These are phyloP conservation scores for Rhadinocentrus ornatus DNA, from an alignment of 2,797 vertebrate genomes.

Conservation along the genomic window DNA sequence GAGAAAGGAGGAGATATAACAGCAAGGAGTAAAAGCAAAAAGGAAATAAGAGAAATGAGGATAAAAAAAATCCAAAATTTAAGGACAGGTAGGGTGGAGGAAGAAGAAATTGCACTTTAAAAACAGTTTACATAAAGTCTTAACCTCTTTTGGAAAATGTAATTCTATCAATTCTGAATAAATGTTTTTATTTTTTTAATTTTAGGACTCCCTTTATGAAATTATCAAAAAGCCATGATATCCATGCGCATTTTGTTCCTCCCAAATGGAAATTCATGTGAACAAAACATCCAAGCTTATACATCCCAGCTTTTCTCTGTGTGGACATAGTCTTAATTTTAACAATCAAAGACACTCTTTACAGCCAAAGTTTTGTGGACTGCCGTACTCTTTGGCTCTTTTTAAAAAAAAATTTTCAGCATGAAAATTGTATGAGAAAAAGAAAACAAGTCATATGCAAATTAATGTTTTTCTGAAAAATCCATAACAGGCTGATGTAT, in stretches of 20 bases:
- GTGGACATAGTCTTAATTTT: no score
- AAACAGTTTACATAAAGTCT: neutral
- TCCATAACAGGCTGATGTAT: neutral
- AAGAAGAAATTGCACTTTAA: neutral
- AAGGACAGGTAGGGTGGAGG: neutral
- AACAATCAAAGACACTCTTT: no score
- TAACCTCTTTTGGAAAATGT: neutral
- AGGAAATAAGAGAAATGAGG: neutral
- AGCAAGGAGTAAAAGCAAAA: neutral
- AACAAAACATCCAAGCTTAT: no score
- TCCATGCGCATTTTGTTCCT: no score
- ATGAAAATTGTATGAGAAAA: neutral
- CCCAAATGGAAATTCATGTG: no score
- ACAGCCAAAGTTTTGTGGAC: no score
- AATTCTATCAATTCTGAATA: neutral
- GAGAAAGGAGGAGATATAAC: constrained; percentile 2
- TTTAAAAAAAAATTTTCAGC: no score
- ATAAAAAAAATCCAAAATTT: accelerated
- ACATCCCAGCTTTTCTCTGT: no score
- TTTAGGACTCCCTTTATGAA: no score
- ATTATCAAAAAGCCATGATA: no score
- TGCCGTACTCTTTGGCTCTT: no score
- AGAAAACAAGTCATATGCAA: neutral
- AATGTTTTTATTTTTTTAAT: no score
- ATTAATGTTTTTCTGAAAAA: neutral